These are phyloP conservation scores for Chroicocephalus ridibundus DNA, from an alignment of 2,113 vertebrate genomes.

Conservation along the genomic window DNA sequence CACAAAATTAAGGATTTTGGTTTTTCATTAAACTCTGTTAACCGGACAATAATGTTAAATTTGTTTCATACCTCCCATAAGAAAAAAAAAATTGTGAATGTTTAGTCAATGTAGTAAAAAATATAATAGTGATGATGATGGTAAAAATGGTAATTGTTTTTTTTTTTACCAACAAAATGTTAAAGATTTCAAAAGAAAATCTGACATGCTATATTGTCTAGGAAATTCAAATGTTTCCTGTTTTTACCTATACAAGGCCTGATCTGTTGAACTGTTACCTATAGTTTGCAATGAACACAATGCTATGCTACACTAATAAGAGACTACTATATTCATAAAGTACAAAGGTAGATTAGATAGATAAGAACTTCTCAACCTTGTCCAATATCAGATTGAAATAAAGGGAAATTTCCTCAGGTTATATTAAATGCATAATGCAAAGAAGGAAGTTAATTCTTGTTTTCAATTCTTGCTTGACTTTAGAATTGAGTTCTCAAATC, in stretches of 20 bases:
- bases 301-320: not conserved
- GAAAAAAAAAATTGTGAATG: not conserved
- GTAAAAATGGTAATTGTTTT: not conserved
- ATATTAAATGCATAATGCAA: not conserved
- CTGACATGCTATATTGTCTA: not conserved
- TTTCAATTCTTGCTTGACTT: not conserved
- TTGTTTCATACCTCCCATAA: not conserved
- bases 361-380: not conserved
- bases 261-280: not conserved
- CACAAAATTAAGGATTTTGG: not conserved
- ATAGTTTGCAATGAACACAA: not conserved
- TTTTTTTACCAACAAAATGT: not conserved
- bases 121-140: not conserved
- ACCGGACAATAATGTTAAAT: not conserved
- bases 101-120: not conserved
- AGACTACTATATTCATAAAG: not conserved
- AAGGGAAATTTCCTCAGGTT: not conserved
- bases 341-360: not conserved
- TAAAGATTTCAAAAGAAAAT: not conserved
- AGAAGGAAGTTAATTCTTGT: not conserved
- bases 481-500: not conserved
- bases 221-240: not conserved
- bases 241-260: not conserved
- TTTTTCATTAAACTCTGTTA: not conserved
- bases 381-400: not conserved